Evolutionary conservation across 2,888 invertebrate genomes (phyloP).

Genomic region (Lasioglossum pauxillum): DNA sequence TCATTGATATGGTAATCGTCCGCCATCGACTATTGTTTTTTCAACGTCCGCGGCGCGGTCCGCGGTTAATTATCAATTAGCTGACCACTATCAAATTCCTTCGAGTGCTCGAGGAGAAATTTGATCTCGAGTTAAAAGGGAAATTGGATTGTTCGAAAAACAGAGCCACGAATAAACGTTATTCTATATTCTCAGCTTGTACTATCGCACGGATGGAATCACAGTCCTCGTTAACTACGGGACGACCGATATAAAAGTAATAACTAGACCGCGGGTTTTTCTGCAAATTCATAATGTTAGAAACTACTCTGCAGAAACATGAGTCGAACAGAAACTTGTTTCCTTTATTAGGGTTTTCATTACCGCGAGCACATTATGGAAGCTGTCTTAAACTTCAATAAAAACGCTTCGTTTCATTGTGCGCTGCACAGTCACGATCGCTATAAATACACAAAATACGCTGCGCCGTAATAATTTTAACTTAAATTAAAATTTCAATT

Average conservation of each 20-base stretch:
- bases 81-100: neutral
- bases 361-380: neutral
- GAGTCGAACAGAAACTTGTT: conserved; percentile 1
- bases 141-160: conserved; percentile 1
- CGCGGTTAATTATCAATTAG: neutral
- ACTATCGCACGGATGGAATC: neutral
- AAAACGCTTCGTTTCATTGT: neutral
- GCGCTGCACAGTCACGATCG: neutral
- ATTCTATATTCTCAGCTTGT: neutral
- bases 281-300: conserved; percentile 1
- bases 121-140: neutral
- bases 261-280: neutral
- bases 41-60: neutral
- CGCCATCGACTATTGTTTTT: neutral
- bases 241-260: conserved; percentile 3
- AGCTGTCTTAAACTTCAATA: neutral
- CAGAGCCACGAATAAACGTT: neutral
- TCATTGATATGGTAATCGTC: neutral
- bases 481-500: neutral
- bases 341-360: neutral
- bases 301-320: neutral
- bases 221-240: neutral
- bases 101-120: neutral
- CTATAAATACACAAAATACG: neutral
- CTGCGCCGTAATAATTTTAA: neutral